These are phyloP conservation scores for Acanthochromis polyacanthus DNA, from an alignment of 2,113 vertebrate genomes.

Conservation along the genomic window DNA sequence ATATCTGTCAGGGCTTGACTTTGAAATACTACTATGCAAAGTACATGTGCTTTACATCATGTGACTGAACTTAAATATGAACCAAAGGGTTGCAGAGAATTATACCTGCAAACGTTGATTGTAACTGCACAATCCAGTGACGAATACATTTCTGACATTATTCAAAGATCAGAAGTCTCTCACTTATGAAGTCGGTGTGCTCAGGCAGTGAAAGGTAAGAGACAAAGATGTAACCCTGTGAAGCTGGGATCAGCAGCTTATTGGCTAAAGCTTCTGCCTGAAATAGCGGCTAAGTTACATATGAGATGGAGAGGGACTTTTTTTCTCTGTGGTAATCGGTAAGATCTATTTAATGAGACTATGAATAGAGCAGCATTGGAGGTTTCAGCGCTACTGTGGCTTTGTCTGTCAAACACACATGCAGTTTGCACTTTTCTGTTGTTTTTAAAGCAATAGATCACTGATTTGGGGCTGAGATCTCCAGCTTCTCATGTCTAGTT, in stretches of 20 bases:
- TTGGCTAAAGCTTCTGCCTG: constrained; percentile 58
- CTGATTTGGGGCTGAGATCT: too few relatives aligned
- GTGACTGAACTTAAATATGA: too few relatives aligned
- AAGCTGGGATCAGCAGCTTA: constrained; percentile 74
- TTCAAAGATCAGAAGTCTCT: not conserved
- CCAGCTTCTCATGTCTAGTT: not conserved
- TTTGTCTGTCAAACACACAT: too few relatives aligned
- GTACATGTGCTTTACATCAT: too few relatives aligned
- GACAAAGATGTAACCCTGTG: constrained; percentile 36
- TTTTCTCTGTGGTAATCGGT: constrained; percentile 34
- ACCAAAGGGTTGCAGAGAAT: too few relatives aligned
- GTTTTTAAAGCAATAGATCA: not conserved
- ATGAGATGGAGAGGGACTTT: constrained; percentile 37
- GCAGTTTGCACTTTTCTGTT: not conserved
- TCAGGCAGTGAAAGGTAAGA: constrained; percentile 23
- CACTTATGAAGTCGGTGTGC: not conserved
- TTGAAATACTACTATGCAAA: not conserved
- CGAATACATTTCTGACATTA: not conserved
- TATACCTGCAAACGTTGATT: not conserved
- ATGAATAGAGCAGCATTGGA: constrained; percentile 1
- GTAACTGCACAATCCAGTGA: not conserved
- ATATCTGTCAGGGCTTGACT: not conserved
- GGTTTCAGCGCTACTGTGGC: not conserved
- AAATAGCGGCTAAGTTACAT: constrained; percentile 68
- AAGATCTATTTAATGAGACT: constrained; percentile 44